Evolutionary conservation across 2,797 vertebrate species (phyloP).

Genomic region (Sebastes vulpes): DNA sequence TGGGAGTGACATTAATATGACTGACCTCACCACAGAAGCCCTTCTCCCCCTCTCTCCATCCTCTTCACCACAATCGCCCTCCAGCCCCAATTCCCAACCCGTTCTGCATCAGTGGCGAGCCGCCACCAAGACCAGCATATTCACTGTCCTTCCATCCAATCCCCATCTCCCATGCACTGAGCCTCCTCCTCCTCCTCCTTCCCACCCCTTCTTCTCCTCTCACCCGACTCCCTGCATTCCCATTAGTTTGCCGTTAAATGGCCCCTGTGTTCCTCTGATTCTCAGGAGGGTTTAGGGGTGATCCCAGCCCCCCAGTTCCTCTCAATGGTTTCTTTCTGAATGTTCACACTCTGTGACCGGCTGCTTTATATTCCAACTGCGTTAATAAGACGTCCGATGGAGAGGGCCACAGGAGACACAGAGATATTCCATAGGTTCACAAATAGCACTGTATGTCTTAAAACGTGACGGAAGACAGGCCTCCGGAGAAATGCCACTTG

Average conservation of each 20-base stretch:
- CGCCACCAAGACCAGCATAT: conserved; percentile 49
- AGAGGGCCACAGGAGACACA: conserved; percentile 61
- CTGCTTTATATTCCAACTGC: conserved; percentile 78
- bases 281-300: conserved; percentile 70
- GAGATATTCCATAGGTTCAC: conserved; percentile 62
- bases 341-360: conserved; percentile 81
- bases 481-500: conserved; percentile 76
- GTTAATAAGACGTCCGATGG: conserved; percentile 75
- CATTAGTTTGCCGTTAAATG: conserved; percentile 82
- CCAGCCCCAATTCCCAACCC: conserved; percentile 59
- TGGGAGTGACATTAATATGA: conserved; percentile 78
- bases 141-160: conserved; percentile 47
- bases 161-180: conserved; percentile 21
- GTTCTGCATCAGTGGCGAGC: conserved; percentile 72
- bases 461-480: conserved; percentile 40
- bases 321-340: conserved; percentile 83
- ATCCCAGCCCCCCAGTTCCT: conserved; percentile 63
- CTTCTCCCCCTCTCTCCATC: background rate
- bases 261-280: conserved; percentile 74
- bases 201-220: conserved; percentile 43
- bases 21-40: conserved; percentile 69
- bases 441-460: conserved; percentile 49
- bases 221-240: conserved; percentile 69
- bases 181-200: conserved; percentile 28
- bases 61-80: conserved; percentile 31